These are phyloP conservation scores for Caenorhabditis sp. DNA, from an alignment of 2,888 invertebrate genomes.

Conservation along the genomic window DNA sequence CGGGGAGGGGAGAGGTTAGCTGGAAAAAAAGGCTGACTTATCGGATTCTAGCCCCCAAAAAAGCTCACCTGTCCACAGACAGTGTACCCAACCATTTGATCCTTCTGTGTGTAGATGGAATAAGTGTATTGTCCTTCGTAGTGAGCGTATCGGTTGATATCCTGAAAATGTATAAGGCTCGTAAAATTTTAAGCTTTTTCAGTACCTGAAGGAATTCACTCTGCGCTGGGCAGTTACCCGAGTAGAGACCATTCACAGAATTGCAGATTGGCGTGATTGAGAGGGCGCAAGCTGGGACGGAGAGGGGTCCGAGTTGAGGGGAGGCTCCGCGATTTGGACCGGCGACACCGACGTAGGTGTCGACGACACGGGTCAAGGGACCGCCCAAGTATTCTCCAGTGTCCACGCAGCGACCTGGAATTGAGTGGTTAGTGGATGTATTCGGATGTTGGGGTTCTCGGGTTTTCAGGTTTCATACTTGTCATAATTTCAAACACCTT, in stretches of 20 bases:
- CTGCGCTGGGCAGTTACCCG: conserved; percentile 80
- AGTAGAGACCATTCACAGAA: conserved; percentile 79
- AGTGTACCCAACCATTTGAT: conserved; percentile 79
- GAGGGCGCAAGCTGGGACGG: conserved; percentile 81
- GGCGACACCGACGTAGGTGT: conserved; percentile 82
- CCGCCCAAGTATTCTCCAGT: conserved; percentile 80
- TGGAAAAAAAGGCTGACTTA: conserved; percentile 9
- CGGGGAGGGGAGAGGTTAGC: conserved; percentile 75
- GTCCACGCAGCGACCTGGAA: conserved; percentile 79
- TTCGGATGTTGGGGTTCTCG: background rate
- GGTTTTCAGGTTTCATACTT: too few species aligned
- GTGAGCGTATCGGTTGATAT: conserved; percentile 78
- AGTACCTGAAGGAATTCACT: conserved; percentile 77
- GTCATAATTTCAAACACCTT: too few species aligned
- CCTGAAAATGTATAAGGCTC: conserved; percentile 66
- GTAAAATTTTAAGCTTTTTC: background rate
- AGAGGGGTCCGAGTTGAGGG: conserved; percentile 78
- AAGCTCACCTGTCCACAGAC: conserved; percentile 76
- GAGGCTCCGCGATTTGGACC: conserved; percentile 82
- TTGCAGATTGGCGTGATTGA: conserved; percentile 76
- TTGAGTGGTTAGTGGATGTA: background rate
- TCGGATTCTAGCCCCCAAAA: background rate
- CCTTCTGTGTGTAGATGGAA: conserved; percentile 77
- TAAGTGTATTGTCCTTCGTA: conserved; percentile 81
- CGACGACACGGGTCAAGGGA: conserved; percentile 78